Evolutionary conservation across 1,140 invertebrate species (phyloP).

Genomic region (Drosophila sturtevanti): DNA sequence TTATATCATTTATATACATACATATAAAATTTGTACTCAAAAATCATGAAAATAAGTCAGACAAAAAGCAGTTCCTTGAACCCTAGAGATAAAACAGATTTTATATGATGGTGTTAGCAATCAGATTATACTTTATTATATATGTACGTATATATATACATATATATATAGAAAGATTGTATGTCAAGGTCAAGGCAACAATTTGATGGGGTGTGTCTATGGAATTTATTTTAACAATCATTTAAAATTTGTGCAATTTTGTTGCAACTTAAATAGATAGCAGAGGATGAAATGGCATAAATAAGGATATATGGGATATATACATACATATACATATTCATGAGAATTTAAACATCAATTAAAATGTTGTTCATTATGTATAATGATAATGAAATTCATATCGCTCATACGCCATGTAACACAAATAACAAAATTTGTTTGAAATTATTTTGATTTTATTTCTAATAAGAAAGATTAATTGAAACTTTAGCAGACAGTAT

Average conservation of each 20-base stretch:
- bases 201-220: neutral
- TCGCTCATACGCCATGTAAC: neutral
- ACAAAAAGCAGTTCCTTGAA: neutral
- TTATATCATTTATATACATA: too few relatives aligned
- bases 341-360: too few relatives aligned
- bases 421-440: too few relatives aligned
- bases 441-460: too few relatives aligned
- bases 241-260: too few relatives aligned
- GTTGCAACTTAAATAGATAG: neutral
- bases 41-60: neutral
- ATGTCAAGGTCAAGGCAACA: conserved; percentile 25
- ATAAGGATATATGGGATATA: too few relatives aligned
- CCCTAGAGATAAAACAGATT: neutral
- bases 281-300: too few relatives aligned
- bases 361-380: too few relatives aligned
- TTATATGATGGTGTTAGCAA: neutral
- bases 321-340: too few relatives aligned
- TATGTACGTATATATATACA: neutral
- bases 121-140: neutral
- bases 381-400: neutral
- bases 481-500: too few relatives aligned
- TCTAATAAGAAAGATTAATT: too few relatives aligned
- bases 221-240: neutral
- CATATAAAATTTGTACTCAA: neutral
- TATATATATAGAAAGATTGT: neutral